Conservation (phyloP, 2,888 invertebrate species). For the Stenichneumon culpator region DNA sequence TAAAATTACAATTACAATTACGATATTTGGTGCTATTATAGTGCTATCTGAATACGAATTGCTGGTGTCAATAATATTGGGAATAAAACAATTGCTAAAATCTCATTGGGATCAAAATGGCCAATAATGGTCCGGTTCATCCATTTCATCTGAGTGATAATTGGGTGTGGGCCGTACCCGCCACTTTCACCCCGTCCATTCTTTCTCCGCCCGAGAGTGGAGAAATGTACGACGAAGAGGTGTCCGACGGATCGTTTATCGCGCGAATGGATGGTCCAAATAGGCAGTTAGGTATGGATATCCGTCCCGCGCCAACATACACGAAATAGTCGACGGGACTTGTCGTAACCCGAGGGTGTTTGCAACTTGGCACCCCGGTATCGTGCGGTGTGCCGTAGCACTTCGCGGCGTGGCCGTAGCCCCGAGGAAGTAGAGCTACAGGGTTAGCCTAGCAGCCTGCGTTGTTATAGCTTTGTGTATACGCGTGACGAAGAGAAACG, state of each 20-base stretch:
- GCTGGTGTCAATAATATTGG: background rate
- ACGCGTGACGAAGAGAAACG: conserved; percentile 81
- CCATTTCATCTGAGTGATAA: background rate
- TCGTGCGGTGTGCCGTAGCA: conserved; percentile 39
- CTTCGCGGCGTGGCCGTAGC: conserved; percentile 40
- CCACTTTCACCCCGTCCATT: background rate
- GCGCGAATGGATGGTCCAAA: background rate
- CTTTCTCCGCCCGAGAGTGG: background rate
- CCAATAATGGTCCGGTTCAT: background rate
- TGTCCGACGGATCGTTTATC: background rate
- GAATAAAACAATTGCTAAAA: background rate
- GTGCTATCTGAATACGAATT: too few relatives aligned
- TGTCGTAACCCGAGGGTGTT: conserved; percentile 48
- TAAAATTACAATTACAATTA: too few relatives aligned
- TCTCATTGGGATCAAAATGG: background rate
- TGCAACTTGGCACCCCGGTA: conserved; percentile 61
- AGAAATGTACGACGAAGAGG: background rate
- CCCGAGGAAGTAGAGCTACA: conserved; percentile 52
- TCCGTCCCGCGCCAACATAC: background rate
- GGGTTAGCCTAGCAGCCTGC: conserved; percentile 13
- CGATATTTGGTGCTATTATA: too few relatives aligned
- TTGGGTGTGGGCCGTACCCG: background rate
- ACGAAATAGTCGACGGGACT: conserved; percentile 35
- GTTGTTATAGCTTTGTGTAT: conserved; percentile 41
- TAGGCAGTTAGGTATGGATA: background rate